Base-by-base conservation (phyloP, 2,888 invertebrate genomes). In the Clistopyga incitator region DNA sequence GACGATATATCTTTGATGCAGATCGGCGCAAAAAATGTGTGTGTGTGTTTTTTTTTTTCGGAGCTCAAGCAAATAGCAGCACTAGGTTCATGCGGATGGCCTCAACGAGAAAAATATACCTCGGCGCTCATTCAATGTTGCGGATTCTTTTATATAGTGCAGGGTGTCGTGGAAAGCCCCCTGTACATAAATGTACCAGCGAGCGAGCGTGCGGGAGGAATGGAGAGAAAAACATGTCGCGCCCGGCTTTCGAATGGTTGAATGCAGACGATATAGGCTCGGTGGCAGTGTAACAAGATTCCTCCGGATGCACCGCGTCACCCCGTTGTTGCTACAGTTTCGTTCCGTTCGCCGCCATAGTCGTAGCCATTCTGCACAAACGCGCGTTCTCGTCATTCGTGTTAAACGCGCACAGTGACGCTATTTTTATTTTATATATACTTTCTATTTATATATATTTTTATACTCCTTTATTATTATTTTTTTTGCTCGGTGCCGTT, bases 191-290 rank as follows among this genome's bases (percentile, higher is more conserved):
- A 61, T 61, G 47, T 25, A 61, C 29, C 29, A 47, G 72, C 25
- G 15, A 56, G 71, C 11, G 54, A 29, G 61, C 83, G 67, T 67
- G 83, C 80, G 72, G 50, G 71, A 77, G 76, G 80, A 83, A 83
- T 68, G 80, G 34, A 82, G 78, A 82, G 78, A 82, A 82, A 75
- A 82, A 79, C 78, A 79, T 79, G 82, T 79, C 82, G 82, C 67
- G 76, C 61, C 80, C 23, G 76, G 80, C 71, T 83, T 83, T 83
- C 83, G 80, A 83, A 83, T 79, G 80, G 65, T 67, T 77, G 80
- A 83, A 83, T 83, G 78, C 78, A 25, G 64, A n/a, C 20, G 52
- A 56, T 50, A 34, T 64, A 79, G 45, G 20, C 52, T 76, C 68
- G 59, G 52, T 25, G 47, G 56, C 78, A 74, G 34, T 79, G 80